phyloP scores from a whole-genome alignment of 2,888 invertebrate species.

The Ceriagrion tenellum region DNA sequence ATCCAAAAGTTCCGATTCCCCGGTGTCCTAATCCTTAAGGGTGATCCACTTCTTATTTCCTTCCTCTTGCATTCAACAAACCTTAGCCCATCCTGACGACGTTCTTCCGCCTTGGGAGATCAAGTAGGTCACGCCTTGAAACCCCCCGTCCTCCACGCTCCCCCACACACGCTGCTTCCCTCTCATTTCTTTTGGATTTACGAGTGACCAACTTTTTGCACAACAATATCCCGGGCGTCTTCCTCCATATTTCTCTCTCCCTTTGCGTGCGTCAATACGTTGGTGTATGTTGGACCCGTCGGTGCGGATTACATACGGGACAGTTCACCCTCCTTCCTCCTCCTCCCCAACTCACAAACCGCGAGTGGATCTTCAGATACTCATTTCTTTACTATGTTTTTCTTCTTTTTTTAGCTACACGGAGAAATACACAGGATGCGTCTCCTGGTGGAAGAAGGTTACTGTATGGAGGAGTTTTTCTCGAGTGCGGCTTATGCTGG shows the following conservation, averaged over 20 bases:
- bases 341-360: background rate
- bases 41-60: background rate
- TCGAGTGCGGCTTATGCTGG: too few species aligned
- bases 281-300: background rate
- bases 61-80: background rate
- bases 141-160: too few species aligned
- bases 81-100: background rate
- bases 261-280: background rate
- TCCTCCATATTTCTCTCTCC: background rate
- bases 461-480: too few species aligned
- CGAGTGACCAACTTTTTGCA: background rate
- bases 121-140: background rate
- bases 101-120: background rate
- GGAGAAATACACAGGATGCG: too few species aligned
- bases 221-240: background rate
- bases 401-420: background rate
- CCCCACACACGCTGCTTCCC: background rate
- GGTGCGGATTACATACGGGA: background rate
- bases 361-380: background rate
- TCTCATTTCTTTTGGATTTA: background rate
- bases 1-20: background rate
- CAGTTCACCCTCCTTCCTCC: too few species aligned
- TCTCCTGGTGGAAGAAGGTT: too few species aligned
- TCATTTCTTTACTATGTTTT: background rate
- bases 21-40: background rate